phyloP scores from a whole-genome alignment of 2,797 vertebrate genomes.

The Myotis vivesi region DNA sequence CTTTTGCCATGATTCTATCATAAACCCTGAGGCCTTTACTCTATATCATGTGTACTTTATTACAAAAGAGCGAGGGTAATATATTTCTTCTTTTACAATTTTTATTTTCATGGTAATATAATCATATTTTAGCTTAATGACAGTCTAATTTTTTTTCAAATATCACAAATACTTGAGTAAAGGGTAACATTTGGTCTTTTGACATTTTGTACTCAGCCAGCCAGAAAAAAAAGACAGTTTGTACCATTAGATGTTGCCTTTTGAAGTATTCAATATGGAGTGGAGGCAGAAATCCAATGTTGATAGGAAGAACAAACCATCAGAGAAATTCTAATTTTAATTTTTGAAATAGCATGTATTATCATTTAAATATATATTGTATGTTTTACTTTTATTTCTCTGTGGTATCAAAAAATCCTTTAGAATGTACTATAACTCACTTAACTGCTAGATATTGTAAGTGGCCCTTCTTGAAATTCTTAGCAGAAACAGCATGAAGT shows the following conservation, averaged over 20 bases:
- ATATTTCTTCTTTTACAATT: not conserved
- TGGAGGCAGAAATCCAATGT: constrained; percentile 65
- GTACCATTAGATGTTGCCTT: constrained; percentile 52
- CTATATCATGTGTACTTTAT: not conserved
- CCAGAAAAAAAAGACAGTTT: constrained; percentile 32
- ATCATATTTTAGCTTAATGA: constrained; percentile 19
- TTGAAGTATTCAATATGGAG: constrained; percentile 71
- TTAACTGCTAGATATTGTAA: constrained; percentile 45
- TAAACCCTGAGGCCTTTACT: not conserved
- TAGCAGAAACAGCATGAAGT: constrained; percentile 51
- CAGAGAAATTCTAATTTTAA: constrained; percentile 72
- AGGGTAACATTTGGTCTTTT: constrained; percentile 50
- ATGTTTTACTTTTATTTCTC: constrained; percentile 62
- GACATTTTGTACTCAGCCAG: constrained; percentile 43
- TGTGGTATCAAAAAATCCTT: not conserved
- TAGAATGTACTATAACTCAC: not conserved
- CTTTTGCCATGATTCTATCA: not conserved
- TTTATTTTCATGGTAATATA: constrained; percentile 28
- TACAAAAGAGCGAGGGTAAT: not conserved
- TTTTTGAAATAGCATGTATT: constrained; percentile 80
- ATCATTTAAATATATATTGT: constrained; percentile 74
- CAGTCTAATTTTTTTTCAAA: constrained; percentile 25
- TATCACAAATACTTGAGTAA: constrained; percentile 26
- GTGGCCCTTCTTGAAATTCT: constrained; percentile 59
- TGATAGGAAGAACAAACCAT: constrained; percentile 62